phyloP scores from a whole-genome alignment of 2,113 vertebrate species.

The Menidia beryllina region DNA sequence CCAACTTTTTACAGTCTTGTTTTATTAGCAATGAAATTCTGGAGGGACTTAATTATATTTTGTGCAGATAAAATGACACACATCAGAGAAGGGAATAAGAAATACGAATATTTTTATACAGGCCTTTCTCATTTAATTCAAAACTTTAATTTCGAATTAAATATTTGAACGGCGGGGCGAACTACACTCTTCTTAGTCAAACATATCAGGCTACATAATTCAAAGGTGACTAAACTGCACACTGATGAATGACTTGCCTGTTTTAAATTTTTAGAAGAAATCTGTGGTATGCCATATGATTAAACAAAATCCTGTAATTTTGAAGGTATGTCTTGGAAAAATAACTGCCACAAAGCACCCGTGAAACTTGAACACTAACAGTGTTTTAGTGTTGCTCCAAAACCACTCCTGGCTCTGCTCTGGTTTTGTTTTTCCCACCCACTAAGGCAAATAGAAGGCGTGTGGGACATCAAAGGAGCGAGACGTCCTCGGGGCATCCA shows the following conservation, averaged over 20 bases:
- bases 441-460: constrained; percentile 62
- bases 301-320: constrained; percentile 58
- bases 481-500: constrained; percentile 38
- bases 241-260: constrained; percentile 48
- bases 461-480: constrained; percentile 66
- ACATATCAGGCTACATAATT: constrained; percentile 37
- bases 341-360: constrained; percentile 48
- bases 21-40: constrained; percentile 1
- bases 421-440: constrained; percentile 74
- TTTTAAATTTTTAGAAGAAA: constrained; percentile 44
- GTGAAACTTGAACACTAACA: constrained; percentile 60
- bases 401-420: constrained; percentile 44
- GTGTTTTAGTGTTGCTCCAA: constrained; percentile 59
- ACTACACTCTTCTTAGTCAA: constrained; percentile 23
- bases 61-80: neutral
- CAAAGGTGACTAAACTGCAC: constrained; percentile 26
- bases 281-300: constrained; percentile 39
- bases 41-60: neutral
- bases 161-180: constrained; percentile 5
- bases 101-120: neutral
- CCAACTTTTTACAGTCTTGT: constrained; percentile 21
- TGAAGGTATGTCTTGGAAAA: constrained; percentile 52
- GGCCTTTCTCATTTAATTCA: neutral
- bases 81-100: constrained; percentile 12
- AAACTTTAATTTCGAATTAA: constrained; percentile 17